These are phyloP conservation scores for Spatulosminthurus flaviceps DNA, from an alignment of 2,888 invertebrate species.

Conservation along the genomic window DNA sequence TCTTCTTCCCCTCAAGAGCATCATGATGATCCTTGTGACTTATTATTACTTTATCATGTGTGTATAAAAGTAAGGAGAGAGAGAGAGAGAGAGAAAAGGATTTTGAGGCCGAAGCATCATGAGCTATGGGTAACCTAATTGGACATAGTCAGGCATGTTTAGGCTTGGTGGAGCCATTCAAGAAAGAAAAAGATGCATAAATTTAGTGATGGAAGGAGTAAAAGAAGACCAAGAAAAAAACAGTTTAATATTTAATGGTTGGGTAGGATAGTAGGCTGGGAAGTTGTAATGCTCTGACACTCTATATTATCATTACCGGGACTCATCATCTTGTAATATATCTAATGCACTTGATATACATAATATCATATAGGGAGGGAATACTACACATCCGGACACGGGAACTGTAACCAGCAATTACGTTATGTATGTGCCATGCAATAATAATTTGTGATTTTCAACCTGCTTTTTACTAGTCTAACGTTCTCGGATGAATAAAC, in stretches of 20 bases:
- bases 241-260: slow-evolving; percentile 32
- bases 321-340: not conserved
- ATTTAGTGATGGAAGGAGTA: not conserved
- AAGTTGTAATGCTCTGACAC: too few relatives aligned
- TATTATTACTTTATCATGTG: too few relatives aligned
- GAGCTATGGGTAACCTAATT: slow-evolving; percentile 21
- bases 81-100: too few relatives aligned
- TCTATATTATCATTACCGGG: too few relatives aligned
- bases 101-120: not conserved
- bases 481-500: slow-evolving; percentile 34
- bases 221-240: too few relatives aligned
- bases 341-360: not conserved
- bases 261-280: not conserved
- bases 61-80: too few relatives aligned
- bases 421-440: not conserved
- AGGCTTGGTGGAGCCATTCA: slow-evolving; percentile 10
- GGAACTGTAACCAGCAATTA: slow-evolving; percentile 20
- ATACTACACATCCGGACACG: slow-evolving; percentile 37
- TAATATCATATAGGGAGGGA: not conserved
- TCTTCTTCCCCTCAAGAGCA: not conserved
- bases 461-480: too few relatives aligned
- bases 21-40: not conserved
- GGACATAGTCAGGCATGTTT: not conserved
- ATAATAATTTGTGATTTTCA: too few relatives aligned
- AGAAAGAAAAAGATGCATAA: not conserved